A percentile compares a stretch with the other conserved stretches of the same genome.
phyloP scores from a whole-genome alignment of 2,797 vertebrate genomes.

The Pantherophis vulpinus region DNA sequence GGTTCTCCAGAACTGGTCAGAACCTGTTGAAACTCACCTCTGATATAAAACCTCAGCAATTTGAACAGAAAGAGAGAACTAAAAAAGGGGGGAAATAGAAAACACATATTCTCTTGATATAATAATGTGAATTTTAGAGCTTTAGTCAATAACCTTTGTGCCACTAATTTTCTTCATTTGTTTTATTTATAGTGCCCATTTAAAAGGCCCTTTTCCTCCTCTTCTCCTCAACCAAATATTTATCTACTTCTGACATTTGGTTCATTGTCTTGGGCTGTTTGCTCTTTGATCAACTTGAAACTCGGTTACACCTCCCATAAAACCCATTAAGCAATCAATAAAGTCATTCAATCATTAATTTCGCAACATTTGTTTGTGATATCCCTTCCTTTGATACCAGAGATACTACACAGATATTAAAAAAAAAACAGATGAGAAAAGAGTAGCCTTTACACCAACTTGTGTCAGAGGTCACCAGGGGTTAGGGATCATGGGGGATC shows the following conservation, averaged over 20 bases:
- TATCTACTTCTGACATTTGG: conserved; percentile 28
- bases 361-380: not conserved
- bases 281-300: conserved; percentile 40
- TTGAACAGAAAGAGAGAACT: not conserved
- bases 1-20: too few species aligned
- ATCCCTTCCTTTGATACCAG: not conserved
- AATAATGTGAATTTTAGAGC: conserved; percentile 27
- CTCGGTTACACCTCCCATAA: not conserved
- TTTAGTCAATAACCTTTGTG: not conserved
- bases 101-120: not conserved
- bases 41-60: not conserved
- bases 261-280: not conserved
- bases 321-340: conserved; percentile 26
- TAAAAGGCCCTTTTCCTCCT: conserved; percentile 42
- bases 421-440: not conserved
- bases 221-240: conserved; percentile 39
- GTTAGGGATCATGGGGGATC: not conserved
- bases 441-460: not conserved
- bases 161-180: conserved; percentile 42
- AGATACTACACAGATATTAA: not conserved
- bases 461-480: not conserved
- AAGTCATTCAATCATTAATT: not conserved
- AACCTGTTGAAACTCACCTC: too few species aligned
- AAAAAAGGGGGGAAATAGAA: not conserved
- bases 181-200: conserved; percentile 42